Conservation (phyloP, 2,888 invertebrate species). For the Suillia variegata region DNA sequence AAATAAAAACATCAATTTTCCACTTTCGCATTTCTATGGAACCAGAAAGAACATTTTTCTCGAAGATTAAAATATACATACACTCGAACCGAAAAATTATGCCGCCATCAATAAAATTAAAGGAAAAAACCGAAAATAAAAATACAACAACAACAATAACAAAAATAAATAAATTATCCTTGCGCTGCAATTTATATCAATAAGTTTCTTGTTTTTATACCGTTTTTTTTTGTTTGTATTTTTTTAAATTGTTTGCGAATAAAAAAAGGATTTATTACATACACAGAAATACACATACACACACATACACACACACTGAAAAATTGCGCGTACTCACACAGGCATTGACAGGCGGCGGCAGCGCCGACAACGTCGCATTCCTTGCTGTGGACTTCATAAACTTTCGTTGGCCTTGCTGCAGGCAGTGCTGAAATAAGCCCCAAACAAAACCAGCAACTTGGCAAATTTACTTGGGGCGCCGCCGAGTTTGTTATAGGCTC, state of each 20-base stretch:
- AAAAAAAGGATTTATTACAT: conserved; percentile 17
- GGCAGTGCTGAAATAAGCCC: no score
- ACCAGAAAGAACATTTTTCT: no score
- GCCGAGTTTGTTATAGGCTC: no score
- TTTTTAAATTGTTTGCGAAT: conserved; percentile 1
- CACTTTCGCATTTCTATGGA: no score
- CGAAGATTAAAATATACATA: no score
- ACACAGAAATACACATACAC: not conserved
- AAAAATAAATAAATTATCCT: conserved; percentile 14
- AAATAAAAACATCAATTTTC: no score
- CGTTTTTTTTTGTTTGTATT: conserved; percentile 3
- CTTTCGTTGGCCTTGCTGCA: not conserved
- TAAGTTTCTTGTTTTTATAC: no score
- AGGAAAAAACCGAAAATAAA: not conserved
- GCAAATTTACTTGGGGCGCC: no score
- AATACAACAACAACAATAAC: not conserved
- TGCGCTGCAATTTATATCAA: conserved; percentile 20
- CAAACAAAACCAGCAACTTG: no score
- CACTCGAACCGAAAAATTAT: no score
- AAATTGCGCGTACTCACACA: not conserved
- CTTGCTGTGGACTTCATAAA: not conserved
- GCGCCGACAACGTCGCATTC: not conserved
- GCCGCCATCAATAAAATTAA: conserved; percentile 1
- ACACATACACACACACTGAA: conserved; percentile 4
- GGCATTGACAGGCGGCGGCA: not conserved